Evolutionary conservation across 2,113 vertebrate genomes (phyloP).

Genomic region (Vulpes lagopus): DNA sequence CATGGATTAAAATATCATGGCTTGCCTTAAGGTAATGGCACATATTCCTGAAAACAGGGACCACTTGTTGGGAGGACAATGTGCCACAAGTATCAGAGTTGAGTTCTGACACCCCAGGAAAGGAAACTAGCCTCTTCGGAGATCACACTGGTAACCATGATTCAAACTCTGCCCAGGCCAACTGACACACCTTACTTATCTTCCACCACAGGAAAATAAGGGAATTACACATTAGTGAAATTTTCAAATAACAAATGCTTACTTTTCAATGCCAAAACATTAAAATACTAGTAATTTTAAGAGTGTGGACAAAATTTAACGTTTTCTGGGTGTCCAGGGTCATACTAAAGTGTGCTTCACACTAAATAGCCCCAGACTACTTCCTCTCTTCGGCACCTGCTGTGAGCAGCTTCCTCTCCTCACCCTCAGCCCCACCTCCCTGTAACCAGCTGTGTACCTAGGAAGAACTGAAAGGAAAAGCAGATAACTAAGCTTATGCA

Average conservation of each 20-base stretch:
- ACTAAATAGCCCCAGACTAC: not conserved
- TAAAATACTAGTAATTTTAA: not conserved
- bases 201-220: not conserved
- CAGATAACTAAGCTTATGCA: not conserved
- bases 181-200: not conserved
- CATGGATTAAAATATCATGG: conserved; percentile 34
- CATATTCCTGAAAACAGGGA: not conserved
- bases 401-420: not conserved
- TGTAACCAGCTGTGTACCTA: not conserved
- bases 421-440: not conserved
- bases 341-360: not conserved
- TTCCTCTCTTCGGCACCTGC: not conserved
- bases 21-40: not conserved
- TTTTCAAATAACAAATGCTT: not conserved
- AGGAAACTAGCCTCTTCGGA: not conserved
- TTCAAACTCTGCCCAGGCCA: not conserved
- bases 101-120: not conserved
- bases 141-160: not conserved
- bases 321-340: not conserved
- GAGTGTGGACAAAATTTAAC: not conserved
- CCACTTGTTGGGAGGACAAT: not conserved
- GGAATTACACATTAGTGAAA: not conserved
- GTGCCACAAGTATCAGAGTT: not conserved
- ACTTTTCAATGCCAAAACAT: not conserved
- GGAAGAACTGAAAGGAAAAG: conserved; percentile 57